phyloP scores from a whole-genome alignment of 2,113 vertebrate genomes.

The Coreoperca whiteheadi region DNA sequence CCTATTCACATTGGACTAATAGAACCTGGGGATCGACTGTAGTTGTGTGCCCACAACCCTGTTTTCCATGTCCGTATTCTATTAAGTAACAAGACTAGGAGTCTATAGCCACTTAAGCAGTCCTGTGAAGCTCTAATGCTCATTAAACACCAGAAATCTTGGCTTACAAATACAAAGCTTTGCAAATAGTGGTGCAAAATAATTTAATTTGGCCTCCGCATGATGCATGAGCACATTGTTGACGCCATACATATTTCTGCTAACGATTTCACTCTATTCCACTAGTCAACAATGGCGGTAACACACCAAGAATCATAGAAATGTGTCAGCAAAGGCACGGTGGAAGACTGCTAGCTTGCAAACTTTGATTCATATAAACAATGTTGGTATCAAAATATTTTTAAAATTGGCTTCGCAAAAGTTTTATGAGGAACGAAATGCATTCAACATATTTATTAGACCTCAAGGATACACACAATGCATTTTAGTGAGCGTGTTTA shows the following conservation, averaged over 20 bases:
- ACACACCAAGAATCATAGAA: neutral
- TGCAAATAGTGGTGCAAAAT: neutral
- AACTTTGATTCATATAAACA: neutral
- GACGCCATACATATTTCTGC: neutral
- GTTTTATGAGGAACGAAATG: neutral
- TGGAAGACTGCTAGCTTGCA: neutral
- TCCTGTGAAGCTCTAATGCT: neutral
- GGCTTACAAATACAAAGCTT: neutral
- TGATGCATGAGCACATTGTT: neutral
- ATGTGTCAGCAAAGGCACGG: neutral
- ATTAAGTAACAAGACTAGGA: neutral
- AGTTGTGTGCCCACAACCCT: neutral
- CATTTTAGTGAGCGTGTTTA: neutral
- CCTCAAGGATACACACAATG: neutral
- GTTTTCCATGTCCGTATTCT: neutral
- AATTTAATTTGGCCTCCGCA: neutral
- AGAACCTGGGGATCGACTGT: constrained; percentile 2
- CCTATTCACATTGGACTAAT: neutral
- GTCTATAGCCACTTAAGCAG: too few species aligned
- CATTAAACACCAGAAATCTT: neutral
- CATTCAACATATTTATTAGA: neutral
- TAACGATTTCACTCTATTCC: neutral
- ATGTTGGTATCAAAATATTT: neutral
- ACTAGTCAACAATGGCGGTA: neutral
- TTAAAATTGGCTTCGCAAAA: neutral